phyloP scores from a whole-genome alignment of 1,140 invertebrate species.

The Drosophila tani region DNA sequence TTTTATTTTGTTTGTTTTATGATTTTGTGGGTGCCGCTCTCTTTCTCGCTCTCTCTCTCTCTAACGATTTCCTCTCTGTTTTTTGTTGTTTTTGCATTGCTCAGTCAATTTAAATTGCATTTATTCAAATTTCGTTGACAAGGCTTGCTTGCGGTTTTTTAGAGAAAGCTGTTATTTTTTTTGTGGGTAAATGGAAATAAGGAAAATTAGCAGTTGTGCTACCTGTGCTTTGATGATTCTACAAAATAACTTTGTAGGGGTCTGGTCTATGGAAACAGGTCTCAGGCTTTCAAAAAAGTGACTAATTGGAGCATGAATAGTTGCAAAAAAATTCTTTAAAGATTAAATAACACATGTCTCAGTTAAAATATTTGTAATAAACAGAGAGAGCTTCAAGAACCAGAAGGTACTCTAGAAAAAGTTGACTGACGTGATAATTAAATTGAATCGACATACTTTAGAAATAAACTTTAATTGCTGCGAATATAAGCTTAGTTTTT shows the following conservation, averaged over 20 bases:
- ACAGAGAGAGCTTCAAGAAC: background rate
- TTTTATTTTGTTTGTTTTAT: conserved; percentile 36
- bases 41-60: conserved; percentile 8
- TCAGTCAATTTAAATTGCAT: conserved; percentile 65
- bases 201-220: conserved; percentile 11
- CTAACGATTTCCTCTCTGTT: background rate
- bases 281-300: background rate
- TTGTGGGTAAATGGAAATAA: background rate
- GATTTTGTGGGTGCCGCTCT: conserved; percentile 36
- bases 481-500: background rate
- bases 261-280: background rate
- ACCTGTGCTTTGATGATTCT: background rate
- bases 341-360: conserved; percentile 1
- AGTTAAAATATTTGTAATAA: no score
- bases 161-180: conserved; percentile 13
- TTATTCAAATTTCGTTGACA: conserved; percentile 64
- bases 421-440: background rate
- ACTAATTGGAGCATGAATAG: background rate
- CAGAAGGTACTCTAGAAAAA: background rate
- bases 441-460: background rate
- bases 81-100: conserved; percentile 30
- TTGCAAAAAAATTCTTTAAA: background rate
- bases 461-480: background rate
- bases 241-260: background rate
- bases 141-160: conserved; percentile 46